A percentile compares a stretch with the other conserved stretches of the same genome.
These are phyloP conservation scores for Nautilus pompilius DNA, from an alignment of 1,140 invertebrate genomes.

Conservation along the genomic window DNA sequence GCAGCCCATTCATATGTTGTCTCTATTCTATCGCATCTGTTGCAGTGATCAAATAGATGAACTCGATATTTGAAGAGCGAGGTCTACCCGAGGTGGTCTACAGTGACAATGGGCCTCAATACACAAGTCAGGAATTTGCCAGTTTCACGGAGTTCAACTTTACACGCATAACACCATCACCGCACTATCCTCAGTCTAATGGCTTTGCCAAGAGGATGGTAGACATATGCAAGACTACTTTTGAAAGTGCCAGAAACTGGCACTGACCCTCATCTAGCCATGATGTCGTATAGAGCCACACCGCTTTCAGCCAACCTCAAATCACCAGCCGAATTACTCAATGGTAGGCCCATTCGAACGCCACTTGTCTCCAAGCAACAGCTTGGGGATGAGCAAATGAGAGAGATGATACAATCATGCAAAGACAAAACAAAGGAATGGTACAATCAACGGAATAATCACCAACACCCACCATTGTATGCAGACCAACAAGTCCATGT, in stretches of 20 bases:
- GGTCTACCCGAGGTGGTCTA: constrained; percentile 6
- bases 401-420: no score
- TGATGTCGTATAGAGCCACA: constrained; percentile 17
- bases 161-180: constrained; percentile 7
- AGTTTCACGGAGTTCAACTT: no score
- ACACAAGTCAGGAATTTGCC: constrained; percentile 7
- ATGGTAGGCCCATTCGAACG: neutral
- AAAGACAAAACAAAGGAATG: no score
- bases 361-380: neutral
- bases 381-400: no score
- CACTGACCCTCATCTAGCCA: constrained; percentile 13
- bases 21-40: neutral
- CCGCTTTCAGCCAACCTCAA: neutral
- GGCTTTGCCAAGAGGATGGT: constrained; percentile 5
- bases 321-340: neutral
- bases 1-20: no score
- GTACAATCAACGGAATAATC: no score
- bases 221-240: neutral
- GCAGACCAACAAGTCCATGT: no score
- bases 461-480: no score
- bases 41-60: constrained; percentile 5
- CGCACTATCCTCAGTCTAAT: constrained; percentile 9
- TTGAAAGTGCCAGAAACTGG: constrained; percentile 7
- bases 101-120: constrained; percentile 21
- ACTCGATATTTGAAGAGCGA: constrained; percentile 4